These are phyloP conservation scores for Macaria notata DNA, from an alignment of 2,888 invertebrate genomes.

Conservation along the genomic window DNA sequence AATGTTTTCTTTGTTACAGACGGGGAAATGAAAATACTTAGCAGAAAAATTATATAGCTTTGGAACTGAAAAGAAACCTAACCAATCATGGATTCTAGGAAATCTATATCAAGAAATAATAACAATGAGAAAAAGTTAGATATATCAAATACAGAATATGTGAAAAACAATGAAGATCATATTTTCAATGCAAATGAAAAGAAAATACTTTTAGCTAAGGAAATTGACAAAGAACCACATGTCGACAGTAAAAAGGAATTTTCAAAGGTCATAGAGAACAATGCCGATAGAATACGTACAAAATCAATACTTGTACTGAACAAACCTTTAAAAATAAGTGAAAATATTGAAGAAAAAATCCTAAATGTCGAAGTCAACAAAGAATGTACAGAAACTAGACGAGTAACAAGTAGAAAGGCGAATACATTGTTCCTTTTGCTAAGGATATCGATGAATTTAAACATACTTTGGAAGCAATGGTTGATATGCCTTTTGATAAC, in stretches of 20 bases:
- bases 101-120: background rate
- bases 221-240: background rate
- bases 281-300: background rate
- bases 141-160: background rate
- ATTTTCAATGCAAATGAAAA: background rate
- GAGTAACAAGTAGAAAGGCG: slow-evolving; percentile 62
- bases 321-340: background rate
- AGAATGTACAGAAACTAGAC: slow-evolving; percentile 3
- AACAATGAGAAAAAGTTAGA: background rate
- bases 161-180: background rate
- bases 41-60: background rate
- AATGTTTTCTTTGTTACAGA: slow-evolving; percentile 21
- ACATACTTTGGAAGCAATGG: slow-evolving; percentile 46
- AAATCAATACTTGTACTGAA: too few species aligned
- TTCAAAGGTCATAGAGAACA: too few species aligned
- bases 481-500: slow-evolving; percentile 47
- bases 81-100: slow-evolving; percentile 3
- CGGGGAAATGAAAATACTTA: slow-evolving; percentile 1
- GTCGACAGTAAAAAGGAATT: background rate
- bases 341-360: background rate
- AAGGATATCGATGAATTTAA: slow-evolving; percentile 51
- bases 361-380: background rate
- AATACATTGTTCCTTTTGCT: slow-evolving; percentile 70
- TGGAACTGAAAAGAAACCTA: slow-evolving; percentile 1
- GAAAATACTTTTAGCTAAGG: background rate